Evolutionary conservation across 2,113 vertebrate species (phyloP), one percentile per base, ranked within the genome.

Genomic region (Antechinus stuartii): DNA sequence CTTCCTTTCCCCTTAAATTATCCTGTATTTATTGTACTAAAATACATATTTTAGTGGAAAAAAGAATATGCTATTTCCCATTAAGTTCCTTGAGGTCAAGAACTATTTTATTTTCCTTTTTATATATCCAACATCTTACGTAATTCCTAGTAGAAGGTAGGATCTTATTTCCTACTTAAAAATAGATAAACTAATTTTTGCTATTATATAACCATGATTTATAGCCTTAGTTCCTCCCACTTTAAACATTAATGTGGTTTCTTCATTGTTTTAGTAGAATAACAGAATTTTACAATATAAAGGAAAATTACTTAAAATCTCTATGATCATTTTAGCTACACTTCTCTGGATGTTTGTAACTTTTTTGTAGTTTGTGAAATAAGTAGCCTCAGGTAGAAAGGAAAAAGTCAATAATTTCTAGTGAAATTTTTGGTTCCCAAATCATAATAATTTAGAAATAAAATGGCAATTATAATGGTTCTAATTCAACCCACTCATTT

Each of bases 231-330:
- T 0, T 54, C 24, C 0, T 7, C 50, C n/a, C 54, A 42, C 92
- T 91, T 92, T 92, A 93, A 89, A 90, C 93, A 92, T 23, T 55
- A 90, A 93, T 91, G 91, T 27, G 22, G 12, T 42, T 84, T 84
- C 68, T 84, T 84, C 5, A 22, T n/a, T 76, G 35, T 76, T 35
- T 76, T 42, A 23, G 68, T 22, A 23, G 16, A 84, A 84, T 84
- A 22, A 42, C 19, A 84, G 19, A 42, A 84, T 42, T 42, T 84
- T 84, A 84, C 5, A 42, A 16, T 84, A 84, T 19, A 84, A 84
- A 84, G 7, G 6, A 84, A 42, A 76, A 35, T 84, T 84, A 23
- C 19, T 19, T 84, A 84, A 84, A 84, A 84, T 19, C 16, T 19
- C 16, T n/a, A 84, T 84, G 35, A 42, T 84, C n/a, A 84, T 84